Percentiles rank a stretch among this genome's conserved stretches.
Conservation (phyloP, 2,113 vertebrate species). For the Glareola pratincola region DNA sequence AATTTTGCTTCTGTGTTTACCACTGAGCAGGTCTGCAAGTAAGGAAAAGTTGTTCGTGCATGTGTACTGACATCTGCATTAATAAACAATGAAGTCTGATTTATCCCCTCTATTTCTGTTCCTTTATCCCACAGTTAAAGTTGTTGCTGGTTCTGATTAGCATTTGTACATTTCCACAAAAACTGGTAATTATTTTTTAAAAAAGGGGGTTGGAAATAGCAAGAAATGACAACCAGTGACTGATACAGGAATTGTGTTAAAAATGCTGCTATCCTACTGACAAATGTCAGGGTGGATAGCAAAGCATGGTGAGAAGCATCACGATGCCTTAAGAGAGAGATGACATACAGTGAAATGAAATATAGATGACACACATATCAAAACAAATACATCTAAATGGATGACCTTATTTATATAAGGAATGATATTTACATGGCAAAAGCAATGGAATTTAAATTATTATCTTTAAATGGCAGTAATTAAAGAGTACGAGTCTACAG, state of each 20-base stretch:
- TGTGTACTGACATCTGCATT: background rate
- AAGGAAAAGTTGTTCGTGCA: background rate
- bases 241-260: background rate
- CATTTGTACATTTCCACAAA: background rate
- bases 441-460: constrained; percentile 5
- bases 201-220: background rate
- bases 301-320: background rate
- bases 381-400: background rate
- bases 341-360: background rate
- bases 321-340: background rate
- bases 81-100: background rate
- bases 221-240: background rate
- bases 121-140: background rate
- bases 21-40: background rate
- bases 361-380: background rate
- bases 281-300: background rate
- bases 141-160: background rate
- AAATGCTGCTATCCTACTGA: background rate
- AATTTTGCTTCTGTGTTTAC: background rate
- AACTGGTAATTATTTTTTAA: background rate
- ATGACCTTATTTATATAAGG: constrained; percentile 19
- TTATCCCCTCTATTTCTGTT: background rate
- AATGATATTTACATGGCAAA: constrained; percentile 25
- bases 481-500: background rate
- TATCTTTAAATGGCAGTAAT: constrained; percentile 27